Evolutionary conservation across 2,888 invertebrate genomes (phyloP), one percentile per base, ranked within the genome.

Genomic region (Emesis russula): DNA sequence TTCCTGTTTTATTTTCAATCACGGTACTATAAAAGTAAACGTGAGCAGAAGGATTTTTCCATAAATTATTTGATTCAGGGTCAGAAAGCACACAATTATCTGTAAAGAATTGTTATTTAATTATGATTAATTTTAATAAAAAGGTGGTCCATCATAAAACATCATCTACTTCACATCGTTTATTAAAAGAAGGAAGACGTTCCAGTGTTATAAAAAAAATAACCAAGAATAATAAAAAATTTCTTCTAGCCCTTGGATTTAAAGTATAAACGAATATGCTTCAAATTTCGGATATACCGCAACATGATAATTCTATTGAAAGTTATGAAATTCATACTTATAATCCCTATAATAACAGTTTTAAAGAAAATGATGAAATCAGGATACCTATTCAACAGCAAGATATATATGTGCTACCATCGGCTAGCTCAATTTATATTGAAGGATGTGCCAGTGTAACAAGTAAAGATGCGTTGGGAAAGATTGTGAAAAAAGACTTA

Each of bases 221-320:
- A 18, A 58, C 15, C 15, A 77, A 77, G 58, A 9, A 78, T 25
- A 78, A 66, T 48, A 78, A 78, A 78, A n/a, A n/a, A 66, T 41
- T 78, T 68, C 48, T 78, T 18, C 15, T n/a, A n/a, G 31, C 76
- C 6, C 18, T 76, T n/a, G 58, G 58, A 58, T n/a, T 58, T 58
- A 15, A 58, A 58, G 15, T 58, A 58, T 58, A 18, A 58, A 18
- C 6, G 25, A 25, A 25, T 25, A 58, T 58, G 15, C 58, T 58
- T 58, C 9, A 18, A 58, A 58, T 58, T n/a, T 6, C 15, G 15
- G 18, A 58, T 18, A n/a, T n/a, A 6, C 58, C 58, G 58, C 58
- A 58, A 58, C 38, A 38, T 73, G 73, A 73, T 18, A 41, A 73
- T 18, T 41, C 3, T 18, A 73, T 73, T 44, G 44, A 38, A 38